Evolutionary conservation across 2,797 vertebrate species (phyloP).

Genomic region (Gymnoscopelus microlampas): DNA sequence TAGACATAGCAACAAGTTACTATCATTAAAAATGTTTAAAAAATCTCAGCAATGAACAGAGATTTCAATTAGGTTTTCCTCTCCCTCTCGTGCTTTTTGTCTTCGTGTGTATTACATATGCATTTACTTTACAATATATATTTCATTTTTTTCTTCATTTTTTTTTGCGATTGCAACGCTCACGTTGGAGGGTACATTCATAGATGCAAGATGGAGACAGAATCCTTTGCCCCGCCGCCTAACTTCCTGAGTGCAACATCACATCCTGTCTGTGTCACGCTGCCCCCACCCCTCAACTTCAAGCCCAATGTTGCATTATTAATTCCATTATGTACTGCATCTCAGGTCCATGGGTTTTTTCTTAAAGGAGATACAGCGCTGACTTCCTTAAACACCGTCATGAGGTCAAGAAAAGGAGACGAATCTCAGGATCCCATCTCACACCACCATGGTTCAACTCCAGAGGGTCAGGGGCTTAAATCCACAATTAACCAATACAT

Average conservation of each 20-base stretch:
- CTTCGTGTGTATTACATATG: conserved; percentile 66
- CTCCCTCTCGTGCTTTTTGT: conserved; percentile 54
- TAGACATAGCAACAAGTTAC: conserved; percentile 67
- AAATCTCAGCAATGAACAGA: conserved; percentile 68
- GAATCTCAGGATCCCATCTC: conserved; percentile 47
- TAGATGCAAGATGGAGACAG: conserved; percentile 60
- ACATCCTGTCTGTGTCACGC: conserved; percentile 30
- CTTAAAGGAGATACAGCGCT: conserved; percentile 15
- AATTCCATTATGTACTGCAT: not conserved
- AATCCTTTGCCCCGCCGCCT: conserved; percentile 48
- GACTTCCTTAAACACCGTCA: conserved; percentile 24
- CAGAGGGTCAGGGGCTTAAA: conserved; percentile 28
- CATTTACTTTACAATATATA: conserved; percentile 62
- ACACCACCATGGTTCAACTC: conserved; percentile 32
- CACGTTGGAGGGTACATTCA: conserved; percentile 80
- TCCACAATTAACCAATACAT: conserved; percentile 45
- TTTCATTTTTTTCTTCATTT: conserved; percentile 19
- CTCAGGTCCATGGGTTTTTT: conserved; percentile 28
- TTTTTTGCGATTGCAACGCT: conserved; percentile 60
- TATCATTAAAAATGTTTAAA: conserved; percentile 73
- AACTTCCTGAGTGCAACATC: conserved; percentile 42
- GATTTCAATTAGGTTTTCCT: conserved; percentile 61
- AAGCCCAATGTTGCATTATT: conserved; percentile 1
- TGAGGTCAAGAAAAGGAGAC: conserved; percentile 45
- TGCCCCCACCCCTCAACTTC: conserved; percentile 1